Evolutionary conservation across 35 echinoderm and acorn worm genomes (phyloP).

Genomic region (Lytechinus pictus): DNA sequence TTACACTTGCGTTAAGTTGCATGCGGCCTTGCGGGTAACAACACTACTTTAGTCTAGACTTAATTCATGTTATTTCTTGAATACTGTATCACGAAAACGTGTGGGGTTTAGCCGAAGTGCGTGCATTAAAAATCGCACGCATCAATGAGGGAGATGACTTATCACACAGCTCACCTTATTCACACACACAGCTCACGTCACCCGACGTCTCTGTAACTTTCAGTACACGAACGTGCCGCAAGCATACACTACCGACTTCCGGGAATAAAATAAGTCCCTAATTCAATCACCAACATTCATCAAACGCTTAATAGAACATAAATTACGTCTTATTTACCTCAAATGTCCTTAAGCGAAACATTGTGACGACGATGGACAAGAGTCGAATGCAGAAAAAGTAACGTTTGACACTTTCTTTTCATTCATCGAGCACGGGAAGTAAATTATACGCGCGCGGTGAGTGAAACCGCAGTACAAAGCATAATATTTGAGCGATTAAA

Average conservation of each 20-base stretch:
- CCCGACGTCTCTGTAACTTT: no score
- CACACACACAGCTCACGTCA: background rate
- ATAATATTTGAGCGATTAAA: background rate
- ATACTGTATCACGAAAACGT: no score
- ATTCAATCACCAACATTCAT: background rate
- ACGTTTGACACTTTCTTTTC: background rate
- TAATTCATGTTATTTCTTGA: no score
- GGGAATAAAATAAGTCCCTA: background rate
- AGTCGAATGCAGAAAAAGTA: background rate
- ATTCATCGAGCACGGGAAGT: background rate
- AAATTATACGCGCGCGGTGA: background rate
- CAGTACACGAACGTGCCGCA: no score
- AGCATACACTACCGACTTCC: slow-evolving; percentile 27
- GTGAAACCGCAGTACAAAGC: background rate
- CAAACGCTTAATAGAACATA: slow-evolving; percentile 24
- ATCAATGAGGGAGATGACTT: no score
- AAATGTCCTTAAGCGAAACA: slow-evolving; percentile 26
- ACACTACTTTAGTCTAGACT: no score
- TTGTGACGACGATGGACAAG: slow-evolving; percentile 46
- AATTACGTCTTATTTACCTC: slow-evolving; percentile 12
- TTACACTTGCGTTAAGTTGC: no score
- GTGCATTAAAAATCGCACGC: no score
- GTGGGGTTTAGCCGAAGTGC: no score
- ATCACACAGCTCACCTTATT: slow-evolving; percentile 2
- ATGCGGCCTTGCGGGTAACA: no score